These are phyloP conservation scores for Iguana delicatissima DNA, from an alignment of 2,797 vertebrate genomes.

Conservation along the genomic window DNA sequence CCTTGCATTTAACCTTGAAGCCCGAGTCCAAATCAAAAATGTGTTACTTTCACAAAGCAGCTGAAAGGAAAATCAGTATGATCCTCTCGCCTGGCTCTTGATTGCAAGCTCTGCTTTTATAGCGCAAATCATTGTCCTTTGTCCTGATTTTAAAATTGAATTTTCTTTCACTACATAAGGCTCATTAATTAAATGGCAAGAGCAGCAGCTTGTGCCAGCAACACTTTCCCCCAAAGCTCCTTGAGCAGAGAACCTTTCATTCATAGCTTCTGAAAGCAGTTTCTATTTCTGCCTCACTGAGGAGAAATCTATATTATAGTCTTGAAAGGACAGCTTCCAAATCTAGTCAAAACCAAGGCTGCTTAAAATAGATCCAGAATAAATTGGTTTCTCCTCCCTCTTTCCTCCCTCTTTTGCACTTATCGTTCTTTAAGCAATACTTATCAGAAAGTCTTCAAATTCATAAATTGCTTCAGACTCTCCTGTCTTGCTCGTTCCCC, in stretches of 20 bases:
- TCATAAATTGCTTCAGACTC: neutral
- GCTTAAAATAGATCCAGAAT: slow-evolving; percentile 61
- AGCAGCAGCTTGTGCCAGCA: slow-evolving; percentile 16
- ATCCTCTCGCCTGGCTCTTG: slow-evolving; percentile 34
- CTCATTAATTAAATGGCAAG: slow-evolving; percentile 53
- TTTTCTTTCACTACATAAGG: slow-evolving; percentile 22
- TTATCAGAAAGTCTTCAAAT: slow-evolving; percentile 53
- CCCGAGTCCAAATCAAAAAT: slow-evolving; percentile 28
- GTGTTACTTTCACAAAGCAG: slow-evolving; percentile 14
- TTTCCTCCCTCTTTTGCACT: slow-evolving; percentile 36
- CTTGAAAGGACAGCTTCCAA: slow-evolving; percentile 42
- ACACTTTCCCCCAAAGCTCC: slow-evolving; percentile 23
- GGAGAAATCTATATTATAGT: slow-evolving; percentile 31
- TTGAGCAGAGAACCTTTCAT: slow-evolving; percentile 15
- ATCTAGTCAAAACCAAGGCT: slow-evolving; percentile 15
- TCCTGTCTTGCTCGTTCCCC: slow-evolving; percentile 36
- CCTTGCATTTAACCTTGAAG: slow-evolving; percentile 33
- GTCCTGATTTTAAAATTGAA: slow-evolving; percentile 50
- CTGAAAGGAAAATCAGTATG: slow-evolving; percentile 28
- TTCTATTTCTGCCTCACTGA: slow-evolving; percentile 54
- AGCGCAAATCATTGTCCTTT: slow-evolving; percentile 43
- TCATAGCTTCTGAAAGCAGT: slow-evolving; percentile 35
- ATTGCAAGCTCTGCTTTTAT: slow-evolving; percentile 38
- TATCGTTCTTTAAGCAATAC: slow-evolving; percentile 37
- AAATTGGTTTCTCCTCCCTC: slow-evolving; percentile 31